phyloP scores from a whole-genome alignment of 2,888 invertebrate species.

The Aspidapion aeneum region DNA sequence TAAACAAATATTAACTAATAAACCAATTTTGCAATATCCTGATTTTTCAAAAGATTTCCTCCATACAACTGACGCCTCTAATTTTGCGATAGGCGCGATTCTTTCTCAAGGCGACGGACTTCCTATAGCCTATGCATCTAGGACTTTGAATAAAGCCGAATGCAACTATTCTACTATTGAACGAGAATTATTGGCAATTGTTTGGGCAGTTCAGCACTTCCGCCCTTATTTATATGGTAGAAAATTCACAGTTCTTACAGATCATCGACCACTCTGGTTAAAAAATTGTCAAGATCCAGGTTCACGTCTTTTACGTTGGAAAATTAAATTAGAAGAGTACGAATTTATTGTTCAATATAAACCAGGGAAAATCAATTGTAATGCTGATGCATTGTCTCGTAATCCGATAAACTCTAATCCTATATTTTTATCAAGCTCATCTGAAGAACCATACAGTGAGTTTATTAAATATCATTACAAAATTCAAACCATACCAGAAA shows the following conservation, averaged over 20 bases:
- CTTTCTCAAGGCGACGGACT: conserved; percentile 20
- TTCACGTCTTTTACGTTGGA: conserved; percentile 29
- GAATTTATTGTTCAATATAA: conserved; percentile 25
- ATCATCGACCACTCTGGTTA: conserved; percentile 32
- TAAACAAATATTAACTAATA: conserved; percentile 21
- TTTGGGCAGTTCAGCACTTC: conserved; percentile 24
- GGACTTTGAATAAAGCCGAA: conserved; percentile 11
- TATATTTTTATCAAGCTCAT: no score
- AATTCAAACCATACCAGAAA: background rate
- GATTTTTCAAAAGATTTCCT: conserved; percentile 20
- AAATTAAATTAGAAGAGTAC: conserved; percentile 27
- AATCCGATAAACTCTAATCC: background rate
- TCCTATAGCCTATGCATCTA: conserved; percentile 20
- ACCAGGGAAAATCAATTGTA: conserved; percentile 30
- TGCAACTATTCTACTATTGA: conserved; percentile 1
- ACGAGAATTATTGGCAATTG: background rate
- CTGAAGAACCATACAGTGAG: background rate
- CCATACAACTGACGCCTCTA: conserved; percentile 19
- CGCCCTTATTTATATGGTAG: conserved; percentile 36
- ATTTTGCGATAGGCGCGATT: conserved; percentile 19
- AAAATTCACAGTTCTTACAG: conserved; percentile 34
- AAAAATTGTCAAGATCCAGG: conserved; percentile 26
- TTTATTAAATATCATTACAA: conserved; percentile 1
- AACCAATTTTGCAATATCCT: conserved; percentile 23
- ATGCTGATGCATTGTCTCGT: conserved; percentile 20